Base-by-base conservation (phyloP, 2,113 vertebrate species). In the Oreamnos americanus region DNA sequence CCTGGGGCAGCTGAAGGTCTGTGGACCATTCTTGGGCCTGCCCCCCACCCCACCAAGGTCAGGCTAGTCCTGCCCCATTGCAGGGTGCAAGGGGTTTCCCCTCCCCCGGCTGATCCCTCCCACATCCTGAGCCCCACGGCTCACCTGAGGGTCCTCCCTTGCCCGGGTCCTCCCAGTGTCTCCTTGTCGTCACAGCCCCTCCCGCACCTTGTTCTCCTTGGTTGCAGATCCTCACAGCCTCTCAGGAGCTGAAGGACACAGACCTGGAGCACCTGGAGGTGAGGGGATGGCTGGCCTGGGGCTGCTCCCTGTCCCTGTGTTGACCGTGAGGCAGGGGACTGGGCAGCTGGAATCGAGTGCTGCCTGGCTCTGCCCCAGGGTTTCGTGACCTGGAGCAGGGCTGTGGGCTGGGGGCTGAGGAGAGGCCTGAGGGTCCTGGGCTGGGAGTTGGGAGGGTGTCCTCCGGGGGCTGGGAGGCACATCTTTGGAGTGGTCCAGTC, bases 221-320 rank as follows among this genome's bases (percentile, higher is more conserved):
- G 6, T 97, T 96, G 47, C 84, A 99, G 98, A 98, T 99, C 91
- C 95, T 99, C 71, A 98, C 95, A 21, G 87, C 98, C 39, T 97
- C 86, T n/a, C 96, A 91, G 86, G 97, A 94, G 21, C 91, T 98
- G 90, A 98, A 98, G 83, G 98, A 98, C 7, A 91, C 97, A 16
- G 98, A 99, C 33, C n/a, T 98, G 93, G 98, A 98, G n/a, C 97
- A 98, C 36, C 96, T 99, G 95, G 98, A 99, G 96, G 98, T 98
- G 33, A 97, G 96, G 58, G 28, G 6, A 19, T 13, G 9, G 64
- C 17, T 7, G 21, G 9, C 16, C 9, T 33, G 43, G 55, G 51
- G 58, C 28, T 9, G n/a, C 7, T 33, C 30, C 9, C 7, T 5
- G 11, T 14, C 26, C 36, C 55, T 43, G 25, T 45, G 23, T 43